Conservation (phyloP, 2,888 invertebrate genomes). For the Pterostichus madidus region DNA sequence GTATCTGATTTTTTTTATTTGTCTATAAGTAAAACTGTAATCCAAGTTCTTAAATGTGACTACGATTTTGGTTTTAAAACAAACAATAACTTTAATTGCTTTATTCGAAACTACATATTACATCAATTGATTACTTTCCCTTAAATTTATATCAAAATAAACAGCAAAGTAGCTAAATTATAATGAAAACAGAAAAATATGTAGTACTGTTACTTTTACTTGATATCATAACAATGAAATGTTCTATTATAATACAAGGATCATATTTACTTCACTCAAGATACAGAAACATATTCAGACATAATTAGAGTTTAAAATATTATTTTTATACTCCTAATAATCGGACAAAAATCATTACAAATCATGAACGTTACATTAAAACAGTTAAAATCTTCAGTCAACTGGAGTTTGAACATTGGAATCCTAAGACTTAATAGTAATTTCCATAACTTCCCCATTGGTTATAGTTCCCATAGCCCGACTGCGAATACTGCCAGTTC, state of each 20-base stretch:
- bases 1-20: too few relatives aligned
- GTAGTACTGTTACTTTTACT: slow-evolving; percentile 25
- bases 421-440: slow-evolving; percentile 54
- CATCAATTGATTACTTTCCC: slow-evolving; percentile 8
- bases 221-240: slow-evolving; percentile 10
- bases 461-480: slow-evolving; percentile 79
- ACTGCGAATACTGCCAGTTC: slow-evolving; percentile 81
- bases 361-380: slow-evolving; percentile 34
- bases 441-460: slow-evolving; percentile 81
- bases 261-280: slow-evolving; percentile 7
- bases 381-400: slow-evolving; percentile 49
- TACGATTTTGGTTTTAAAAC: too few relatives aligned
- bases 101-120: slow-evolving; percentile 27
- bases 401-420: not conserved
- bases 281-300: slow-evolving; percentile 36
- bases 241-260: slow-evolving; percentile 15
- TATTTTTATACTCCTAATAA: slow-evolving; percentile 15
- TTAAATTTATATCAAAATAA: slow-evolving; percentile 8
- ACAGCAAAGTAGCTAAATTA: slow-evolving; percentile 8
- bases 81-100: not conserved
- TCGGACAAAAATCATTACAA: slow-evolving; percentile 30
- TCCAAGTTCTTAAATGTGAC: too few relatives aligned
- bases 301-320: slow-evolving; percentile 25
- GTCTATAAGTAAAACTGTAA: too few relatives aligned
- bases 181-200: slow-evolving; percentile 25